phyloP scores from a whole-genome alignment of 2,797 vertebrate species.

The Podarcis siculus region DNA sequence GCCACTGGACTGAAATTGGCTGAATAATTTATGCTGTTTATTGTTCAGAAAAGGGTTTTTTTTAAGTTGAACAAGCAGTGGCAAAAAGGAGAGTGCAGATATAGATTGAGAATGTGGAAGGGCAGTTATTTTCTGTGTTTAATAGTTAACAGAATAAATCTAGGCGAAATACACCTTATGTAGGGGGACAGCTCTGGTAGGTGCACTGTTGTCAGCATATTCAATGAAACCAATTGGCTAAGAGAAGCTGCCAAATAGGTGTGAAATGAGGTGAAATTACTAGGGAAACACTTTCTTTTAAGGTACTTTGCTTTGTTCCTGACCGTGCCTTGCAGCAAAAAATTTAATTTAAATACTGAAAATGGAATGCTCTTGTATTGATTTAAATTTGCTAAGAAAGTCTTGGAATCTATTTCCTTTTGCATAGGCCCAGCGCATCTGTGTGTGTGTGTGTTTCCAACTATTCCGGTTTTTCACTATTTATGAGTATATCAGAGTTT shows the following conservation, averaged over 20 bases:
- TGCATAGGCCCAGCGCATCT: slow-evolving; percentile 65
- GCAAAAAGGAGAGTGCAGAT: slow-evolving; percentile 54
- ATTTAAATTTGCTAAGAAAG: slow-evolving; percentile 79
- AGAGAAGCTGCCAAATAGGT: slow-evolving; percentile 78
- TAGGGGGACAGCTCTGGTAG: slow-evolving; percentile 64
- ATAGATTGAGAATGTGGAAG: slow-evolving; percentile 14
- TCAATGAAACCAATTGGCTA: slow-evolving; percentile 73
- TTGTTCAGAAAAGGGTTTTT: slow-evolving; percentile 72
- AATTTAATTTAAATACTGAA: slow-evolving; percentile 79
- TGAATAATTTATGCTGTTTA: slow-evolving; percentile 80
- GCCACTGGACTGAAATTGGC: slow-evolving; percentile 72
- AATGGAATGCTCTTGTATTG: slow-evolving; percentile 76
- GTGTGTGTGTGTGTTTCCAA: slow-evolving; percentile 47
- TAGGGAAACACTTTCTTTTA: slow-evolving; percentile 78
- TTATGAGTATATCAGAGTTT: slow-evolving; percentile 75
- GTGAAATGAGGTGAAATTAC: slow-evolving; percentile 82
- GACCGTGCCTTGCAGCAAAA: slow-evolving; percentile 71
- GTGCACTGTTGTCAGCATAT: slow-evolving; percentile 72
- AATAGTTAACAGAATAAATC: slow-evolving; percentile 67
- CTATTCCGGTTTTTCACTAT: slow-evolving; percentile 68
- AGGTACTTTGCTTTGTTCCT: slow-evolving; percentile 79
- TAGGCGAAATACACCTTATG: slow-evolving; percentile 49
- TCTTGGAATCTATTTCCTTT: slow-evolving; percentile 74
- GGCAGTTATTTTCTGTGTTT: slow-evolving; percentile 52
- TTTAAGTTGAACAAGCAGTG: slow-evolving; percentile 59